Base-by-base conservation (phyloP, 2,113 vertebrate genomes). In the Equus przewalskii region DNA sequence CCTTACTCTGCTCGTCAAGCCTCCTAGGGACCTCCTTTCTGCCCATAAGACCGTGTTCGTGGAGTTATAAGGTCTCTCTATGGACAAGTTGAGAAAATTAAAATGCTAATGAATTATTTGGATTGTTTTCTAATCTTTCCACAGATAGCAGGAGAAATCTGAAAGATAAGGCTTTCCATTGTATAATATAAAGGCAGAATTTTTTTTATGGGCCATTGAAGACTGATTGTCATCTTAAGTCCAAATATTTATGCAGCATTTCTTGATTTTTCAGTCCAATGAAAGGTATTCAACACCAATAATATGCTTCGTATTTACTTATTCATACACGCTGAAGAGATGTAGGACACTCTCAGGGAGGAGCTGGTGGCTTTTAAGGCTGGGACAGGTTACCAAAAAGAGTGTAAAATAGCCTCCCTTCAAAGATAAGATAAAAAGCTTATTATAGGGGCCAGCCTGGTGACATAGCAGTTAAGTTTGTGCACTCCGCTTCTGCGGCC, bases 201-300 rank as follows among this genome's bases (percentile, higher is more conserved):
- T 69, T 86, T 24, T 67, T 78, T 90, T 44, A 69, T 16, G 60
- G 16, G 4, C 51, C 26, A 26, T 30, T 75, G 18, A 73, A 73
- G 30, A 58, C 89, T 96, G 76, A n/a, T 58, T 91, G 58, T 79
- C 56, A 89, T 73, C 64, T 86, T 41, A 60, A 51, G 51, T 84
- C 78, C 51, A 83, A 83, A 49, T 13, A 30, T 21, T 93, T 44
- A 36, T 79, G 2, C 44, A 78, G 49, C 36, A 6, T 54, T 95
- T 67, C 54, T 85, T 33, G 11, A 14, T 49, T 92, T 87, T 46
- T 88, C 14, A 88, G 33, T 65, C 33, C 44, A 65, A 49, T n/a
- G 24, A 75, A 89, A 62, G 49, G 2, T 81, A 54, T 41, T 64
- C 24, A 73, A n/a, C 33, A 62, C 22, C 41, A 72, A 12, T 13